Base-by-base conservation (phyloP, 2,888 invertebrate species). In the Nomada lathburiana region DNA sequence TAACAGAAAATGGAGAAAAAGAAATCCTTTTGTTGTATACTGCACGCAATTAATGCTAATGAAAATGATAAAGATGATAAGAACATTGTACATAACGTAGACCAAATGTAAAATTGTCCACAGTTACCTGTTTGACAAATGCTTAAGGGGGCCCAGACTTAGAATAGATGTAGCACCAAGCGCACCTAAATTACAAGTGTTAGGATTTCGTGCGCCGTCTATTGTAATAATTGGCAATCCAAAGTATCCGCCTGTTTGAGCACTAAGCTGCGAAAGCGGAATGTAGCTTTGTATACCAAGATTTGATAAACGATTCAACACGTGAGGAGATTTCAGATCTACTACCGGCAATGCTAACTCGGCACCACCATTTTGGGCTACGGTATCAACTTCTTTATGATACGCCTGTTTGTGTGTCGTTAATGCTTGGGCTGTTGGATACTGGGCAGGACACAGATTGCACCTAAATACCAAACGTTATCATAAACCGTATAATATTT, bases 221-320 rank as follows among this genome's bases (percentile, higher is more conserved):
- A 96, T 95, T 1, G 96, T 96, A 70, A 96, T 95, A 77, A 97
- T 96, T 1, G 97, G 97, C 71, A 97, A 94, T 16, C 96, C 97
- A 87, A 96, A 97, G 80, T 95, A 95, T 5, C 96, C 96, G 53
- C 95, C 95, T 0, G 95, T 92, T 85, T 94, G 93, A 82, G 95
- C 95, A 78, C 95, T 95, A 29, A 96, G 94, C 86, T 96, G 96
- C 2, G 96, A 96, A 81, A 97, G 91, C 0, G 97, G 97, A 88
- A 97, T 97, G 93, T 96, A 97, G 94, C 96, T 96, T 90, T 96
- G 95, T 83, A 97, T 96, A 59, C 97, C 97, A 89, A 97, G 94
- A 90, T 94, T 95, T 83, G 95, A 95, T 16, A 97, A 94, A 86
- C 96, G 95, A 87, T 95, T 95, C 68, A 97, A 93, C 36, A 96